A percentile compares a stretch with the other conserved stretches of the same genome.
These are phyloP conservation scores for Pomacea maculata DNA, from an alignment of 1,140 invertebrate species.

Conservation along the genomic window DNA sequence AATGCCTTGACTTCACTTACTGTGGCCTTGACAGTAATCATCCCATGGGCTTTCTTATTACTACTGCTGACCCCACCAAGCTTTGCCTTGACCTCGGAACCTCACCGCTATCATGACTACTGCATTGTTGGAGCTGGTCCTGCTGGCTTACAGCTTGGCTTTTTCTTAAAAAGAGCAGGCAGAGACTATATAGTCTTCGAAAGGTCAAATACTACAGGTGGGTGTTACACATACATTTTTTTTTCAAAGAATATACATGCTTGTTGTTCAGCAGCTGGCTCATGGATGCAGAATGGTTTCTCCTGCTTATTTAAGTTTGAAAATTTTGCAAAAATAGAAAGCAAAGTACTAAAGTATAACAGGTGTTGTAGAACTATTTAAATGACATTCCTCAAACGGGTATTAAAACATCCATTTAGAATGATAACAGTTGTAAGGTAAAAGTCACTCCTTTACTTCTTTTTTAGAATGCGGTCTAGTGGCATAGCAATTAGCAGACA, in stretches of 20 bases:
- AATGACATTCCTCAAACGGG: neutral
- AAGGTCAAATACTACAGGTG: conserved; percentile 64
- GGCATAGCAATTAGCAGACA: no score
- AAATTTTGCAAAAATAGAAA: no score
- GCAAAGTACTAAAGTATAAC: no score
- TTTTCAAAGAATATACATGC: neutral
- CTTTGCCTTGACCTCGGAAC: conserved; percentile 13
- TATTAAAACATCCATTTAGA: no score
- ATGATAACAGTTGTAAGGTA: no score
- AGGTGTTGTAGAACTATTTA: neutral
- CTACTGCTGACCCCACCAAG: conserved; percentile 13
- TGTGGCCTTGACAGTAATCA: conserved; percentile 24
- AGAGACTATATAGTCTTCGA: conserved; percentile 67
- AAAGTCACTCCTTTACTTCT: no score
- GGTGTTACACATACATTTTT: neutral
- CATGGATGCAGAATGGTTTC: neutral
- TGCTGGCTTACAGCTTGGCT: conserved; percentile 66
- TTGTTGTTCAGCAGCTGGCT: neutral
- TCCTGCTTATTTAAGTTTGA: neutral
- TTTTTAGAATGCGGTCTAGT: no score
- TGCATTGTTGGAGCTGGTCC: conserved; percentile 68
- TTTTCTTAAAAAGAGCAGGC: conserved; percentile 58
- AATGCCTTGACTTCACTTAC: neutral
- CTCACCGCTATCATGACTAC: conserved; percentile 57
- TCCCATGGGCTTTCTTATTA: conserved; percentile 17